These are phyloP conservation scores for Dolichoris vasculosae DNA, from an alignment of 1,140 invertebrate genomes.

Conservation along the genomic window DNA sequence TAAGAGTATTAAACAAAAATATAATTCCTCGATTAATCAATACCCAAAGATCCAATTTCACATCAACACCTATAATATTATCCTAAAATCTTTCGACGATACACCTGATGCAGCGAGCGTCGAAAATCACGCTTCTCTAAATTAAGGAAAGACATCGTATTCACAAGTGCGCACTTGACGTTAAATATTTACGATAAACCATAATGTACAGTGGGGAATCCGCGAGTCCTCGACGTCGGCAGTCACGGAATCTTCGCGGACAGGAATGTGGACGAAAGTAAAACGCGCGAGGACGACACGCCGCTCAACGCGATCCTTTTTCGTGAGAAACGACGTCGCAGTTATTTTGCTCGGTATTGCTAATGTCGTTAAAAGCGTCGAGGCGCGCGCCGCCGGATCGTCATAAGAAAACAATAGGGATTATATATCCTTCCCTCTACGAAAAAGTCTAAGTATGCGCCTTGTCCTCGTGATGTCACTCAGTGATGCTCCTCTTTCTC, in stretches of 20 bases:
- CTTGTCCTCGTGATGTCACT: conserved; percentile 9
- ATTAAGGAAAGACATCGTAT: too few relatives aligned
- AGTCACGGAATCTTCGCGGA: background rate
- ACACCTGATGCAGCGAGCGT: too few relatives aligned
- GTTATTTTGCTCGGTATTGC: conserved; percentile 6
- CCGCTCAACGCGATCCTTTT: background rate
- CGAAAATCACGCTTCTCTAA: too few relatives aligned
- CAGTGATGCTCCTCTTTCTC: background rate
- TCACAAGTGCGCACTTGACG: too few relatives aligned
- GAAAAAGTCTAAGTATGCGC: conserved; percentile 39
- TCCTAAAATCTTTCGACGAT: too few relatives aligned
- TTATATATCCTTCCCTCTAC: background rate
- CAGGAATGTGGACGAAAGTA: background rate
- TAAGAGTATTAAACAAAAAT: too few relatives aligned
- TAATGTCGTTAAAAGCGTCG: conserved; percentile 36
- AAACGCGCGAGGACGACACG: conserved; percentile 21
- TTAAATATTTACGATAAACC: too few relatives aligned
- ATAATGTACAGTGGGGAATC: background rate
- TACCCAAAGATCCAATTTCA: too few relatives aligned
- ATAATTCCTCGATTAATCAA: too few relatives aligned
- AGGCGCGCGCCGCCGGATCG: background rate
- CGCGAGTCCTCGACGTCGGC: background rate
- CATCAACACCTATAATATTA: too few relatives aligned
- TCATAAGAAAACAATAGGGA: conserved; percentile 40
- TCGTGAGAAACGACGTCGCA: conserved; percentile 34